Conservation (phyloP, 2,113 vertebrate genomes). For the Paraplagusia blochii region DNA sequence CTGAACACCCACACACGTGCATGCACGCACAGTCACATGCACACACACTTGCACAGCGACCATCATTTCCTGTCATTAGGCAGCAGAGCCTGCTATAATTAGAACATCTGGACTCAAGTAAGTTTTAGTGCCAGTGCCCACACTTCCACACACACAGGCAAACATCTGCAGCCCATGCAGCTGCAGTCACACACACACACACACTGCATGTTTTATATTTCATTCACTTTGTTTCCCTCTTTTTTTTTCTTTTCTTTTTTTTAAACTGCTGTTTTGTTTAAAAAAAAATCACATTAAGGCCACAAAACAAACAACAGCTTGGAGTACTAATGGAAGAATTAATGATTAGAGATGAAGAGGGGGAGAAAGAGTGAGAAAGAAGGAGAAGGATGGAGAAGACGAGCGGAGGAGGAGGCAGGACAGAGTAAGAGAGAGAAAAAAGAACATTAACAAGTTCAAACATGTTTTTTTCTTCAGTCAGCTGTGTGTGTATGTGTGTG, state of each 20-base stretch:
- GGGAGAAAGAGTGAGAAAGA: slow-evolving; percentile 38
- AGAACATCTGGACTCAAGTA: slow-evolving; percentile 67
- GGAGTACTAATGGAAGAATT: slow-evolving; percentile 65
- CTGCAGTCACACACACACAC: not conserved
- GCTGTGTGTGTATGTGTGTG: slow-evolving; percentile 21
- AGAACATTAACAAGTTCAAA: slow-evolving; percentile 67
- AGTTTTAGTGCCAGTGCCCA: slow-evolving; percentile 49
- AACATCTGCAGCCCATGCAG: not conserved
- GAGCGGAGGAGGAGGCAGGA: slow-evolving; percentile 2
- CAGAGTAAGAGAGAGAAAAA: slow-evolving; percentile 2
- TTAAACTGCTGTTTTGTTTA: slow-evolving; percentile 19
- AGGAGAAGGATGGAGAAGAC: slow-evolving; percentile 27
- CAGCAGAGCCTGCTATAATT: slow-evolving; percentile 64
- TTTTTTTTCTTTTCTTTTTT: slow-evolving; percentile 32
- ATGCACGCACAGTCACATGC: slow-evolving; percentile 14
- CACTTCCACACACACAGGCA: slow-evolving; percentile 18
- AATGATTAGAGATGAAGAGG: slow-evolving; percentile 65
- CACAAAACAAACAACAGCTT: slow-evolving; percentile 71
- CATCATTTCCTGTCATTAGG: slow-evolving; percentile 66
- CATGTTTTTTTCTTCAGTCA: slow-evolving; percentile 60
- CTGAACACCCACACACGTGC: not conserved
- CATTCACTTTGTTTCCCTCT: slow-evolving; percentile 12
- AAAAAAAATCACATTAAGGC: slow-evolving; percentile 60
- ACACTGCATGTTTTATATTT: slow-evolving; percentile 14
- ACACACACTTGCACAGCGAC: slow-evolving; percentile 14